Percentiles rank a stretch among this genome's conserved stretches.
phyloP scores from a whole-genome alignment of 2,888 invertebrate species.

The Dynastes grantii region DNA sequence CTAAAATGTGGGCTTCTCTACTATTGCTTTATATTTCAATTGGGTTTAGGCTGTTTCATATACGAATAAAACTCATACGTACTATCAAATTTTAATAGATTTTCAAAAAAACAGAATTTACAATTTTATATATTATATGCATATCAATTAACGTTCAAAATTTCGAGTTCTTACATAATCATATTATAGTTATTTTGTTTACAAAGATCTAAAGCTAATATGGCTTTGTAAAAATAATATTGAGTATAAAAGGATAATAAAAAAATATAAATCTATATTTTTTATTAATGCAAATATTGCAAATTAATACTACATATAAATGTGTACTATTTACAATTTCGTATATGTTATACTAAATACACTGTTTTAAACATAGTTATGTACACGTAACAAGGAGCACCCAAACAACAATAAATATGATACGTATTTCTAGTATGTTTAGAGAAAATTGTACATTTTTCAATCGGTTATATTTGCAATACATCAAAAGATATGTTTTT shows the following conservation, averaged over 20 bases:
- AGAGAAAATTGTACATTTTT: constrained; percentile 36
- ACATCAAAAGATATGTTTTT: constrained; percentile 4
- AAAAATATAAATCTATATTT: constrained; percentile 35
- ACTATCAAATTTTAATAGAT: constrained; percentile 29
- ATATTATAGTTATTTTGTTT: not conserved
- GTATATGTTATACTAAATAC: not conserved
- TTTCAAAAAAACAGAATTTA: constrained; percentile 39
- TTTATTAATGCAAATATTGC: not conserved
- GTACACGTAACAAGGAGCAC: constrained; percentile 26
- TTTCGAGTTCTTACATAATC: constrained; percentile 17
- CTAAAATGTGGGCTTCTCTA: too few relatives aligned
- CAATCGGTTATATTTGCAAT: constrained; percentile 16
- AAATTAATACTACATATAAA: constrained; percentile 14
- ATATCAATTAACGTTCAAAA: constrained; percentile 22
- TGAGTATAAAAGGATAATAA: constrained; percentile 7
- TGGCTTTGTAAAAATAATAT: constrained; percentile 38
- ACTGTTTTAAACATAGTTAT: constrained; percentile 9
- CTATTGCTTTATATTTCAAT: not conserved
- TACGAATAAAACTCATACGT: not conserved
- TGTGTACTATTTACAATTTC: constrained; percentile 28
- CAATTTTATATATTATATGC: constrained; percentile 20
- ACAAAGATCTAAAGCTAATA: constrained; percentile 37
- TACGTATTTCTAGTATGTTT: constrained; percentile 20
- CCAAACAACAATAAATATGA: constrained; percentile 20
- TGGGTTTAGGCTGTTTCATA: too few relatives aligned